Conservation (phyloP, 2,888 invertebrate species). For the Blera fallax region DNA sequence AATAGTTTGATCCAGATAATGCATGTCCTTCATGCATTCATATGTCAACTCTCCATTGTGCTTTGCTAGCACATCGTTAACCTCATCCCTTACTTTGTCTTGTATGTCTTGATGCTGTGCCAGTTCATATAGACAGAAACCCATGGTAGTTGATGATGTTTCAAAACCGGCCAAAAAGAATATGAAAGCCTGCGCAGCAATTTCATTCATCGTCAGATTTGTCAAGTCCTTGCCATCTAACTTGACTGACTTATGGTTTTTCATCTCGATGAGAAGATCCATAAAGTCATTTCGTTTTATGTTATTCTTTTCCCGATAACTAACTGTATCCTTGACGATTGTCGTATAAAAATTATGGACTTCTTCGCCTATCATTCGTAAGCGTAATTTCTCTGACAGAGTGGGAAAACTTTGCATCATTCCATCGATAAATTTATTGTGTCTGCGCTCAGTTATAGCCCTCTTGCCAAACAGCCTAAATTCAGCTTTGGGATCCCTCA, state of each 20-base stretch:
- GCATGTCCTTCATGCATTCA: conserved; percentile 77
- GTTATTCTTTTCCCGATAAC: conserved; percentile 79
- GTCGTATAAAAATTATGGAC: conserved; percentile 82
- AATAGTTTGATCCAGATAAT: conserved; percentile 77
- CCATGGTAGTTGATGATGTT: conserved; percentile 85
- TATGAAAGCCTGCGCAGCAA: conserved; percentile 79
- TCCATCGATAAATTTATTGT: conserved; percentile 72
- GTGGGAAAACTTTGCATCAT: conserved; percentile 75
- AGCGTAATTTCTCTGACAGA: conserved; percentile 66
- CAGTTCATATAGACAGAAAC: conserved; percentile 81
- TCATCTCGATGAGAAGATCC: conserved; percentile 83
- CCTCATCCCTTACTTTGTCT: conserved; percentile 75
- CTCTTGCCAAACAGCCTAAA: conserved; percentile 78
- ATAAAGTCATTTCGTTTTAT: conserved; percentile 84
- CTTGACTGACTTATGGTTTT: conserved; percentile 79
- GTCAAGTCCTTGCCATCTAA: conserved; percentile 60
- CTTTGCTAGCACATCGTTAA: conserved; percentile 49
- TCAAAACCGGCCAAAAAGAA: conserved; percentile 84
- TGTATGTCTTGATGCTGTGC: conserved; percentile 77
- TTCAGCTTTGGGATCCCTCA: conserved; percentile 79
- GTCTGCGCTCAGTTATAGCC: conserved; percentile 68
- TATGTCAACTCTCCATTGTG: conserved; percentile 76
- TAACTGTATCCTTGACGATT: conserved; percentile 80
- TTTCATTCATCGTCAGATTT: conserved; percentile 75
- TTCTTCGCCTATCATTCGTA: conserved; percentile 63